Evolutionary conservation across 2,797 vertebrate genomes (phyloP).

Genomic region (Gobionotothen gibberifrons): DNA sequence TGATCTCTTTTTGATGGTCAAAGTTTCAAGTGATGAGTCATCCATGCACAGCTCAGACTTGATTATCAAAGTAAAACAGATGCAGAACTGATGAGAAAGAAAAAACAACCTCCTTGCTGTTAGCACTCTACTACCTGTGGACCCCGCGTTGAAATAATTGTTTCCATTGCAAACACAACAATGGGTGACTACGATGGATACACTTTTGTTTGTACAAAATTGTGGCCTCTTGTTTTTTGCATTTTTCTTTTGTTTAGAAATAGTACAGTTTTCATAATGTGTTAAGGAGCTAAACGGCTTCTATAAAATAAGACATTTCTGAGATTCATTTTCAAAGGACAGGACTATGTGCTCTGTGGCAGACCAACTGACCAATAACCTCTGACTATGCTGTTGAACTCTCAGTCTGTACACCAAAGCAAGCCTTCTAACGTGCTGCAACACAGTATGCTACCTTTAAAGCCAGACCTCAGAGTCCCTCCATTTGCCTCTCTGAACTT

Average conservation of each 20-base stretch:
- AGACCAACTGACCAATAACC: background rate
- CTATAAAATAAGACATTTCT: background rate
- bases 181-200: background rate
- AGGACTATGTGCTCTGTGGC: constrained; percentile 1
- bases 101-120: background rate
- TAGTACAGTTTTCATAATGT: background rate
- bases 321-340: background rate
- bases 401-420: constrained; percentile 56
- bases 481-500: constrained; percentile 31
- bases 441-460: constrained; percentile 36
- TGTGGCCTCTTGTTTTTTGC: background rate
- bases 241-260: background rate
- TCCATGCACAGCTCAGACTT: constrained; percentile 8
- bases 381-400: constrained; percentile 35
- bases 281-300: background rate
- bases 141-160: background rate
- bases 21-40: background rate
- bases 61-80: constrained; percentile 22
- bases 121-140: background rate
- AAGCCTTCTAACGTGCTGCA: constrained; percentile 55
- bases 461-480: constrained; percentile 2
- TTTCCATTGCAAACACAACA: constrained; percentile 11
- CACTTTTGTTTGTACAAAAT: constrained; percentile 9
- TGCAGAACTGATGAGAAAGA: constrained; percentile 12
- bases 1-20: background rate